A percentile compares a stretch with the other conserved stretches of the same genome.
These are phyloP conservation scores for Spea bombifrons DNA, from an alignment of 2,113 vertebrate species.

Conservation along the genomic window DNA sequence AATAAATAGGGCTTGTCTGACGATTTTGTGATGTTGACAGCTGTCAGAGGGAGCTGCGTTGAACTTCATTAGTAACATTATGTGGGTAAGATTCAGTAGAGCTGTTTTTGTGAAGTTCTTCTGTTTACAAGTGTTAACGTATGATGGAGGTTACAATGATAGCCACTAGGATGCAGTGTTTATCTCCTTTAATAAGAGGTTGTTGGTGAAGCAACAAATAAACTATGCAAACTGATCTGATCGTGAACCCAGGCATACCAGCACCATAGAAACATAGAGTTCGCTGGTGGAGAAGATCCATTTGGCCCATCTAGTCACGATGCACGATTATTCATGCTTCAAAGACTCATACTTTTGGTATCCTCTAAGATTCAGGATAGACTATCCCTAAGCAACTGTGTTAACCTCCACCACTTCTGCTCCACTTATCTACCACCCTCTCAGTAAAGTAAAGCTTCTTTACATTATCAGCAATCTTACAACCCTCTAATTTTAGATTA, in stretches of 20 bases:
- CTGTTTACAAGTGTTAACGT: not conserved
- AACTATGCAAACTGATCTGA: not conserved
- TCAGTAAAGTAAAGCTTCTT: too few relatives aligned
- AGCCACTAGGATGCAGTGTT: not conserved
- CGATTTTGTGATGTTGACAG: not conserved
- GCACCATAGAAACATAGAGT: too few relatives aligned
- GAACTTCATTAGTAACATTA: not conserved
- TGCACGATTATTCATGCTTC: too few relatives aligned
- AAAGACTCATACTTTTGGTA: too few relatives aligned
- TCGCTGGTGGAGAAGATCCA: too few relatives aligned
- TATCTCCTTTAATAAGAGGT: not conserved
- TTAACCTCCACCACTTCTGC: too few relatives aligned
- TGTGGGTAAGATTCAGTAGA: not conserved
- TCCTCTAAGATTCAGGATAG: too few relatives aligned
- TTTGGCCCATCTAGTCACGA: too few relatives aligned
- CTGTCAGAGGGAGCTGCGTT: not conserved
- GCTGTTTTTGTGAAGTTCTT: not conserved
- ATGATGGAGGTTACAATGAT: not conserved
- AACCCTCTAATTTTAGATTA: too few relatives aligned
- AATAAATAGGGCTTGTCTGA: not conserved
- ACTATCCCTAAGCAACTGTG: too few relatives aligned
- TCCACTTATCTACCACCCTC: too few relatives aligned
- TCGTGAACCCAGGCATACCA: not conserved
- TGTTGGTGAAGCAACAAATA: not conserved
- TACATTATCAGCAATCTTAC: too few relatives aligned